Evolutionary conservation across 2,113 vertebrate genomes (phyloP).

Genomic region (Tetrax tetrax): DNA sequence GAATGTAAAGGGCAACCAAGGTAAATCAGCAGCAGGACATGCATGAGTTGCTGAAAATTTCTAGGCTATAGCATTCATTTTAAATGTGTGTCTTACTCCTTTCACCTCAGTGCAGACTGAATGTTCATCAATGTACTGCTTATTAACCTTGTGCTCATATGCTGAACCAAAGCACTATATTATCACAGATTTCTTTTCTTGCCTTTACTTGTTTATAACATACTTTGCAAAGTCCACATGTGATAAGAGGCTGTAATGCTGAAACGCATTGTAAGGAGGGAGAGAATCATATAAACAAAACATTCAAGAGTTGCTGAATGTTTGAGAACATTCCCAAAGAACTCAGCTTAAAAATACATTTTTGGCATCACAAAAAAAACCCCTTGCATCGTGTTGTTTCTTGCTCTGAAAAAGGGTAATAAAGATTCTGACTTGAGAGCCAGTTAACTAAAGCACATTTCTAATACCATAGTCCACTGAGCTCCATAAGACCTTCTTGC

Average conservation of each 20-base stretch:
- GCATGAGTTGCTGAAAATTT: not conserved
- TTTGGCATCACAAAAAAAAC: not conserved
- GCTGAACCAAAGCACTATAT: not conserved
- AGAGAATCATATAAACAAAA: not conserved
- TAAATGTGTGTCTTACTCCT: not conserved
- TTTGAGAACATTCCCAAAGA: not conserved
- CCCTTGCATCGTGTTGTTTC: not conserved
- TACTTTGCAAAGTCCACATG: not conserved
- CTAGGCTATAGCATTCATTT: not conserved
- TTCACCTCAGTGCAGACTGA: not conserved
- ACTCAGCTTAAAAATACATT: not conserved
- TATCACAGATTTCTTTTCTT: not conserved
- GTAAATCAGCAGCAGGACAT: not conserved
- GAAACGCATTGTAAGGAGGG: not conserved
- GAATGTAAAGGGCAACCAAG: not conserved
- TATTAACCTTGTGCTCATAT: not conserved
- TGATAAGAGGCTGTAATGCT: not conserved
- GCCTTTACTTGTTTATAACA: not conserved
- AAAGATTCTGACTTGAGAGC: not conserved
- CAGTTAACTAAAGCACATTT: constrained; percentile 16
- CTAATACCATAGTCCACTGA: constrained; percentile 38
- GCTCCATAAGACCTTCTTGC: not conserved
- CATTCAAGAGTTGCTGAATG: not conserved
- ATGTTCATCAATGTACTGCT: not conserved
- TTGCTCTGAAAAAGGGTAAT: constrained; percentile 3